These are phyloP conservation scores for Drosophila sp. DNA, from an alignment of 1,140 invertebrate species.

Conservation along the genomic window DNA sequence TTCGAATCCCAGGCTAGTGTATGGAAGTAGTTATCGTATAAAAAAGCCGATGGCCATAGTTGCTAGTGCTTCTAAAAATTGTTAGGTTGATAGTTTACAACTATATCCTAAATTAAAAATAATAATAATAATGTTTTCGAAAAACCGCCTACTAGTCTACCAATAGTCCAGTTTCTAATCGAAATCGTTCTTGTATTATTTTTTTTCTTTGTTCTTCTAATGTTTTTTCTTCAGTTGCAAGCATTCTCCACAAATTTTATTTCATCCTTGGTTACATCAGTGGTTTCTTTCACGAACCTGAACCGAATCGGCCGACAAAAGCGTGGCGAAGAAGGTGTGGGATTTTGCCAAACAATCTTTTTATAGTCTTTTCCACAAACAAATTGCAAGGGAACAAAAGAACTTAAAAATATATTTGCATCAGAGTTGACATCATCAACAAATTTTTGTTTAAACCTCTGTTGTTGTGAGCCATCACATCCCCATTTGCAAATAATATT, in stretches of 20 bases:
- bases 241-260: background rate
- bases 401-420: conserved; percentile 11
- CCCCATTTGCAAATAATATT: too few relatives aligned
- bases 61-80: too few relatives aligned
- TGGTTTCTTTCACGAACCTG: conserved; percentile 1
- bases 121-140: background rate
- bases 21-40: too few relatives aligned
- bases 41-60: too few relatives aligned
- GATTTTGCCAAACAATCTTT: conserved; percentile 5
- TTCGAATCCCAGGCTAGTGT: too few relatives aligned
- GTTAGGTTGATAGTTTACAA: too few relatives aligned
- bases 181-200: conserved; percentile 3
- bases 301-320: conserved; percentile 1
- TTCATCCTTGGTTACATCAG: conserved; percentile 4
- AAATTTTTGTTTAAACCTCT: too few relatives aligned
- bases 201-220: conserved; percentile 1
- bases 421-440: too few relatives aligned
- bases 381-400: conserved; percentile 7
- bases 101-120: too few relatives aligned
- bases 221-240: background rate
- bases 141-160: background rate
- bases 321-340: background rate
- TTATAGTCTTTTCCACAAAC: background rate
- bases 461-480: background rate
- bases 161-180: conserved; percentile 5